Conservation (phyloP, 2,888 invertebrate species). For the Plebejus argus region DNA sequence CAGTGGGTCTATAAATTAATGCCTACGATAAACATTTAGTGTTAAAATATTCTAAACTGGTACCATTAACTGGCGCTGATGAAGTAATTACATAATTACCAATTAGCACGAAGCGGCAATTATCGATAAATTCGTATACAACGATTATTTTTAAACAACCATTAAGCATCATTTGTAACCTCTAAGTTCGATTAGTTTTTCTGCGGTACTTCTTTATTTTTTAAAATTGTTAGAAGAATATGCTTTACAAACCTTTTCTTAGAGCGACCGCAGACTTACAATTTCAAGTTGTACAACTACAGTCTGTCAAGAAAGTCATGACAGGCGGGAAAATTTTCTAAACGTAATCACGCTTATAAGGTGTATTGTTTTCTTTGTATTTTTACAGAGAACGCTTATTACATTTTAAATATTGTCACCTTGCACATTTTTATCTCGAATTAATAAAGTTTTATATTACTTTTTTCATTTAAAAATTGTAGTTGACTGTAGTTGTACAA, state of each 20-base stretch:
- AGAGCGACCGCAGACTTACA: too few relatives aligned
- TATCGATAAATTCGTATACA: not conserved
- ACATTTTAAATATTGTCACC: too few relatives aligned
- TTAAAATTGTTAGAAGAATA: not conserved
- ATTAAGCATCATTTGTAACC: not conserved
- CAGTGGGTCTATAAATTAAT: constrained; percentile 14
- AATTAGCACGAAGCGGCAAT: constrained; percentile 17
- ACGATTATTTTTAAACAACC: not conserved
- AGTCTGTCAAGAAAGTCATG: too few relatives aligned
- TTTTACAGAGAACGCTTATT: too few relatives aligned
- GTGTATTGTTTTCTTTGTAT: too few relatives aligned
- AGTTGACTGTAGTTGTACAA: too few relatives aligned
- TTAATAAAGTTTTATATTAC: too few relatives aligned
- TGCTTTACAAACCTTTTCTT: not conserved
- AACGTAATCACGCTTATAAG: too few relatives aligned
- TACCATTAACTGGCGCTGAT: constrained; percentile 18
- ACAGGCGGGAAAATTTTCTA: too few relatives aligned
- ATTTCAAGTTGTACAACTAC: too few relatives aligned
- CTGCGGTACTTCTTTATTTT: not conserved
- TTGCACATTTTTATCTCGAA: too few relatives aligned
- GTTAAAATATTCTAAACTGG: constrained; percentile 31
- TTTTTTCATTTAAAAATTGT: too few relatives aligned
- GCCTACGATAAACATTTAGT: not conserved
- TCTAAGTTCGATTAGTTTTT: not conserved
- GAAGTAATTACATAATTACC: constrained; percentile 23